A percentile compares a stretch with the other conserved stretches of the same genome.
phyloP scores from a whole-genome alignment of 2,888 invertebrate genomes.

The Drosophila sordidula region DNA sequence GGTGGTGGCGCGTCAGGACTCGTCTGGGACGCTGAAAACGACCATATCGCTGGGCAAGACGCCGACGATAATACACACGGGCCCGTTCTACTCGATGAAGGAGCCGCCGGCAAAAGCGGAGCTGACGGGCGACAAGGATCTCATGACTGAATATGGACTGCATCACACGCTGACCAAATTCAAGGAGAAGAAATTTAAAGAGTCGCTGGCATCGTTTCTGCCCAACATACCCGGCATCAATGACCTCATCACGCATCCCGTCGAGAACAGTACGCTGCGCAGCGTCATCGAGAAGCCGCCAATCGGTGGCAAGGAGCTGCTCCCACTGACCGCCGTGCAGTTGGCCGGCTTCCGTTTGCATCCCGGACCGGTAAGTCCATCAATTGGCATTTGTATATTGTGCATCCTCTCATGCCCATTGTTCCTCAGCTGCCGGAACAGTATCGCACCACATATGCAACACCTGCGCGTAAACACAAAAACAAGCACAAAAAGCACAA shows the following conservation, averaged over 20 bases:
- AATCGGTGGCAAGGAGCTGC: slow-evolving; percentile 95
- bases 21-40: slow-evolving; percentile 98
- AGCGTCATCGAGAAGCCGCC: slow-evolving; percentile 98
- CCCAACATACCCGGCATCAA: slow-evolving; percentile 98
- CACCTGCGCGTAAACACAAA: slow-evolving; percentile 96
- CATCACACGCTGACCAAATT: slow-evolving; percentile 99
- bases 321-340: slow-evolving; percentile 94
- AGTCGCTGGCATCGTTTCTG: slow-evolving; percentile 97
- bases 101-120: slow-evolving; percentile 97
- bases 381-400: neutral
- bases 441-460: slow-evolving; percentile 95
- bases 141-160: slow-evolving; percentile 97
- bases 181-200: slow-evolving; percentile 97
- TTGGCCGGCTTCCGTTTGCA: slow-evolving; percentile 97
- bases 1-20: slow-evolving; percentile 97
- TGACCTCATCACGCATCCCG: slow-evolving; percentile 93
- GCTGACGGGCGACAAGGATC: slow-evolving; percentile 97
- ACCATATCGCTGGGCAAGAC: slow-evolving; percentile 98
- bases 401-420: neutral
- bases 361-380: slow-evolving; percentile 90
- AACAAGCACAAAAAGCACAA: slow-evolving; percentile 98
- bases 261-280: slow-evolving; percentile 94
- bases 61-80: slow-evolving; percentile 98
- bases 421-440: slow-evolving; percentile 93
- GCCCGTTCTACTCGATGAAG: slow-evolving; percentile 99